Conservation (phyloP, 1,140 invertebrate genomes). For the Dinoponera quadriceps region DNA sequence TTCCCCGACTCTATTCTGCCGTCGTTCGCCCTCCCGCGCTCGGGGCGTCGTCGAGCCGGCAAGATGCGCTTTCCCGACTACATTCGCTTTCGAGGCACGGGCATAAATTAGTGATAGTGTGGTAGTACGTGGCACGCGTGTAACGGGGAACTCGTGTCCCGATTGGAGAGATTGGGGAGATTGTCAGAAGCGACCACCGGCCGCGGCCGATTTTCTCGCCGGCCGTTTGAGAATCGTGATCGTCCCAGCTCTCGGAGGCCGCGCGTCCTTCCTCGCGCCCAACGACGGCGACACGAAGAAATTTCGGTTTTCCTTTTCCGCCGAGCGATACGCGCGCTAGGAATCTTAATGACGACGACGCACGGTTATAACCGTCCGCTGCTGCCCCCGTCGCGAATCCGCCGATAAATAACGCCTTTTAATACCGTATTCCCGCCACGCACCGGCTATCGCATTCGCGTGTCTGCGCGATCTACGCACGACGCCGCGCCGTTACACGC, state of each 20-base stretch:
- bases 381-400: constrained; percentile 16
- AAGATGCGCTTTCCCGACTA: constrained; percentile 37
- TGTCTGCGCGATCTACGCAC: constrained; percentile 59
- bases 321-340: constrained; percentile 8
- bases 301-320: constrained; percentile 60
- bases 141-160: constrained; percentile 64
- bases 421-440: constrained; percentile 67
- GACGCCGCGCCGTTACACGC: constrained; percentile 36
- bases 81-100: constrained; percentile 70
- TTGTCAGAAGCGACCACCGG: constrained; percentile 49
- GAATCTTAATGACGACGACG: constrained; percentile 62
- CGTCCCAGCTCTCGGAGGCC: constrained; percentile 25
- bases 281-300: constrained; percentile 48
- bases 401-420: constrained; percentile 68
- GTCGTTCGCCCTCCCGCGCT: too few relatives aligned
- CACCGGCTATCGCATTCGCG: constrained; percentile 61
- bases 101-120: constrained; percentile 76
- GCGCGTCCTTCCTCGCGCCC: constrained; percentile 48
- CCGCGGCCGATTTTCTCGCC: constrained; percentile 28
- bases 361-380: constrained; percentile 13
- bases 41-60: constrained; percentile 30
- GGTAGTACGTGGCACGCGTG: constrained; percentile 73
- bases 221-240: constrained; percentile 32
- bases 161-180: constrained; percentile 72
- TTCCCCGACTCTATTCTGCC: too few relatives aligned